A percentile compares a stretch with the other conserved stretches of the same genome.
These are phyloP conservation scores for Drosophila borealis DNA, from an alignment of 2,888 invertebrate genomes.

Conservation along the genomic window DNA sequence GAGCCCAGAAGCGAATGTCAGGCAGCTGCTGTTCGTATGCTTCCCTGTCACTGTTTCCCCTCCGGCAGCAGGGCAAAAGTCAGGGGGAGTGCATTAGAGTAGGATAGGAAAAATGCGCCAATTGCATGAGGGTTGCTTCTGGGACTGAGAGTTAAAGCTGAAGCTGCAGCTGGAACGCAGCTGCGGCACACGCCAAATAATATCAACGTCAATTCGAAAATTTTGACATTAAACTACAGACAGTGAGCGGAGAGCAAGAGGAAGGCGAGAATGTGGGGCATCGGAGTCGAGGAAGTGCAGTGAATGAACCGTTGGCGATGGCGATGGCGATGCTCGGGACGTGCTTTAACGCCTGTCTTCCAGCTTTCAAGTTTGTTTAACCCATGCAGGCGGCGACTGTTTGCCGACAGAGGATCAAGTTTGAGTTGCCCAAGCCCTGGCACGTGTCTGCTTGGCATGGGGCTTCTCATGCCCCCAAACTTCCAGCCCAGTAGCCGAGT, in stretches of 20 bases:
- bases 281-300: constrained; percentile 29
- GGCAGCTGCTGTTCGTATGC: constrained; percentile 29
- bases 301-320: constrained; percentile 62
- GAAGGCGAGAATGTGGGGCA: neutral
- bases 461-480: constrained; percentile 22
- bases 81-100: constrained; percentile 28
- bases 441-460: constrained; percentile 55
- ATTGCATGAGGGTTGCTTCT: constrained; percentile 1
- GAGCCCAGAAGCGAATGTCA: constrained; percentile 45
- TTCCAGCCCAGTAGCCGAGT: too few species aligned
- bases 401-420: constrained; percentile 63
- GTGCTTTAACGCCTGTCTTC: constrained; percentile 75
- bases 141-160: constrained; percentile 4
- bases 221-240: constrained; percentile 71
- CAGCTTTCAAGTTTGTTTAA: constrained; percentile 77
- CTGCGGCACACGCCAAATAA: constrained; percentile 71
- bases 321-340: constrained; percentile 52
- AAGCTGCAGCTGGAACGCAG: constrained; percentile 31
- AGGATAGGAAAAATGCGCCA: constrained; percentile 1
- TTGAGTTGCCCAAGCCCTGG: constrained; percentile 60
- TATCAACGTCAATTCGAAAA: constrained; percentile 67
- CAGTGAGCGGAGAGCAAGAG: neutral
- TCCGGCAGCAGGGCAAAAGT: constrained; percentile 34
- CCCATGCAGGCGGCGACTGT: constrained; percentile 65
- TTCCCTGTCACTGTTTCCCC: neutral